A percentile compares a stretch with the other conserved stretches of the same genome.
Evolutionary conservation across 2,888 invertebrate genomes (phyloP).

Genomic region (Microchrysa polita): DNA sequence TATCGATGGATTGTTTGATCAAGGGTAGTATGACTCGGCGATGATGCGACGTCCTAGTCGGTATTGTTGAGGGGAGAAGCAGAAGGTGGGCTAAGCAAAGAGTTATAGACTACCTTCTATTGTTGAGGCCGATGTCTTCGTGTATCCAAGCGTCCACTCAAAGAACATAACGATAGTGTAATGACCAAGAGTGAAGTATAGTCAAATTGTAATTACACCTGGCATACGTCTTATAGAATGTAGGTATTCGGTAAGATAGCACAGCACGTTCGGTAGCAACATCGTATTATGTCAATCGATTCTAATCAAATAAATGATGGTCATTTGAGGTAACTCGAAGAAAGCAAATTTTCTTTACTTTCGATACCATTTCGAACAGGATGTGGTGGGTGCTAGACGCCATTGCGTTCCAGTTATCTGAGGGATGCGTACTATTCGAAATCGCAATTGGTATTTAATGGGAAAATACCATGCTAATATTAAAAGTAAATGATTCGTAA

Average conservation of each 20-base stretch:
- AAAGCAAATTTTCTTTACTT: constrained; percentile 22
- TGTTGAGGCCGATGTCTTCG: background rate
- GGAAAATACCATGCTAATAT: background rate
- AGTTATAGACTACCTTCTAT: constrained; percentile 18
- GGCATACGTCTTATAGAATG: background rate
- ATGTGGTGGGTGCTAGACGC: no score
- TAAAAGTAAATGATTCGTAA: constrained; percentile 10
- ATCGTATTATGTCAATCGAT: constrained; percentile 22
- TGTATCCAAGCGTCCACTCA: background rate
- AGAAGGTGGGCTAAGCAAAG: background rate
- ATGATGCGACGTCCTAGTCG: background rate
- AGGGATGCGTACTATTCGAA: background rate
- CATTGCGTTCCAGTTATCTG: no score
- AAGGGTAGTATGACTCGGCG: background rate
- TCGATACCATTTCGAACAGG: no score
- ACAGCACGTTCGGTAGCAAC: background rate
- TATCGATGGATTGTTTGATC: background rate
- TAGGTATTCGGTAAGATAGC: constrained; percentile 1
- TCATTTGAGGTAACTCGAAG: constrained; percentile 10
- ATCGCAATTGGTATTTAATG: no score
- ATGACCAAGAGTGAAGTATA: constrained; percentile 7
- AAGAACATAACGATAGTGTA: background rate
- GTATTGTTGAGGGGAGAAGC: background rate
- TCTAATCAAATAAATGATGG: constrained; percentile 36
- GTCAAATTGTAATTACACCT: constrained; percentile 5